Conservation (phyloP, 2,797 vertebrate genomes). For the Spinibarbus caldwelli region DNA sequence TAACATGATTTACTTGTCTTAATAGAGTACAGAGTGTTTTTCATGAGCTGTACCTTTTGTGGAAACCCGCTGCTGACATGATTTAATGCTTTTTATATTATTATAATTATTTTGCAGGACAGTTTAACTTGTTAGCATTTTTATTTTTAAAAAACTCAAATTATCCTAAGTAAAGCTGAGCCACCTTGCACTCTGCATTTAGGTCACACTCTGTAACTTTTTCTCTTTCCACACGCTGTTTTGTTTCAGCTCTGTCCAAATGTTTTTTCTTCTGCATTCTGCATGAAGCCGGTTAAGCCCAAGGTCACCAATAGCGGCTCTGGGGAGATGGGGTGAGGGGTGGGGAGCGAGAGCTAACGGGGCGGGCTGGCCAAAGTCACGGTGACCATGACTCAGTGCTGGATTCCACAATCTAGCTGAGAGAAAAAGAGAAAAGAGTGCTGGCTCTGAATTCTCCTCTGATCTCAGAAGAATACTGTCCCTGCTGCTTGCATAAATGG, state of each 20-base stretch:
- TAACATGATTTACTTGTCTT: slow-evolving; percentile 44
- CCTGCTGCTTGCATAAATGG: neutral
- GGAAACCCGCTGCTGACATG: neutral
- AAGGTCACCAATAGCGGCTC: slow-evolving; percentile 37
- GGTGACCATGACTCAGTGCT: slow-evolving; percentile 78
- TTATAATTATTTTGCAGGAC: neutral
- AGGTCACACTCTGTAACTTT: neutral
- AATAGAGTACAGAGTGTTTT: slow-evolving; percentile 14
- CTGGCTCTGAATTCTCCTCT: neutral
- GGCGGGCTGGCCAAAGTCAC: slow-evolving; percentile 75
- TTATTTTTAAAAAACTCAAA: neutral
- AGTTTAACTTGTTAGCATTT: neutral
- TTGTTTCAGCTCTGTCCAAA: slow-evolving; percentile 19
- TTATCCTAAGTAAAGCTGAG: neutral
- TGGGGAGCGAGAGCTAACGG: slow-evolving; percentile 31
- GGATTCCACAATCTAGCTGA: slow-evolving; percentile 71
- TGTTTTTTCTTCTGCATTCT: slow-evolving; percentile 1
- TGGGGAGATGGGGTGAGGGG: slow-evolving; percentile 44
- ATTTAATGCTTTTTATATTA: neutral
- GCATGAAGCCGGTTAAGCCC: slow-evolving; percentile 1
- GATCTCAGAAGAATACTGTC: neutral
- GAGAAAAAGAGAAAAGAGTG: slow-evolving; percentile 45
- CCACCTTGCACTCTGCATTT: too few relatives aligned
- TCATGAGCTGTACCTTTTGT: neutral
- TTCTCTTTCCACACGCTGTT: slow-evolving; percentile 16